These are phyloP conservation scores for Hanleya hanleyi DNA, from an alignment of 2,888 invertebrate species.

Conservation along the genomic window DNA sequence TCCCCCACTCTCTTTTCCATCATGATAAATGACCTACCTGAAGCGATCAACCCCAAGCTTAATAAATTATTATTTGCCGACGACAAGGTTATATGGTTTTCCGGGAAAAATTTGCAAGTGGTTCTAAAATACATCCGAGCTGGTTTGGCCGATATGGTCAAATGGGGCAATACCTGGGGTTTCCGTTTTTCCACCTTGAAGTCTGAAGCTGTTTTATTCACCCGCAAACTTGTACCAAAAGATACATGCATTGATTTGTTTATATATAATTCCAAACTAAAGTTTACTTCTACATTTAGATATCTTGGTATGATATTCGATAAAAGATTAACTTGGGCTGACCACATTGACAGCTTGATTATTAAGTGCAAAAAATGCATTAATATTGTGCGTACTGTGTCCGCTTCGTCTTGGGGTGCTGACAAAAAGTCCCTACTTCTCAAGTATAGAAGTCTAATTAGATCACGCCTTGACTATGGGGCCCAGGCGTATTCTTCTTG, in stretches of 20 bases:
- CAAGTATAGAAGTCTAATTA: neutral
- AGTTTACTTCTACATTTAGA: no score
- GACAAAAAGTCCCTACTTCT: no score
- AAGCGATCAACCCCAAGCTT: neutral
- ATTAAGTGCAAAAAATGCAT: no score
- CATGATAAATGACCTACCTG: constrained; percentile 2
- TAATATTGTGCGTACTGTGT: no score
- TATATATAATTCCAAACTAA: no score
- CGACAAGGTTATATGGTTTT: neutral
- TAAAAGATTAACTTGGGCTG: no score
- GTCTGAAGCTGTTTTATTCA: neutral
- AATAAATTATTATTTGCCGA: neutral
- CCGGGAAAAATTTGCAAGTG: neutral
- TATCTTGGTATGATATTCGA: no score
- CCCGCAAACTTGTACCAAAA: no score
- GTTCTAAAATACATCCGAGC: neutral
- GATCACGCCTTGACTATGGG: neutral
- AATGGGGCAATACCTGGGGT: neutral
- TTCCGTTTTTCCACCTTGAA: neutral
- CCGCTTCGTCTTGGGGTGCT: no score
- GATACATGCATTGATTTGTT: no score
- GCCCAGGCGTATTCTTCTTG: neutral
- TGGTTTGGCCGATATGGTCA: neutral
- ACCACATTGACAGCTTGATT: no score
- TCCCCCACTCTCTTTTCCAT: neutral